phyloP scores from a whole-genome alignment of 2,888 invertebrate genomes.

The Emmelina monodactyla region DNA sequence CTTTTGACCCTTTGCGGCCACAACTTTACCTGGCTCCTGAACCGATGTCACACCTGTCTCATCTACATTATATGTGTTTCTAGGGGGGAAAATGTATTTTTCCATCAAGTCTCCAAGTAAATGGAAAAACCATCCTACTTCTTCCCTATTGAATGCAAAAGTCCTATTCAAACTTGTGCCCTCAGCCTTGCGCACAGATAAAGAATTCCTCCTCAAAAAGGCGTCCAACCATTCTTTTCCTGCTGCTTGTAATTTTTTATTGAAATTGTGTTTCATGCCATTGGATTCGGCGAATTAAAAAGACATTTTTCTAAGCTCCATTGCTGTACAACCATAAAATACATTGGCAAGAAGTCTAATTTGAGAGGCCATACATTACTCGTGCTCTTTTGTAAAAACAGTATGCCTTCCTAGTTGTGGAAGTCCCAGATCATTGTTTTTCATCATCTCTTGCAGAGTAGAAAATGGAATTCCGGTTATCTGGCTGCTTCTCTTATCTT shows the following conservation, averaged over 20 bases:
- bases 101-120: conserved; percentile 8
- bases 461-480: background rate
- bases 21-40: conserved; percentile 5
- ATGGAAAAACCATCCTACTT: conserved; percentile 4
- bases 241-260: conserved; percentile 5
- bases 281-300: conserved; percentile 7
- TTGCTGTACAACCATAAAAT: background rate
- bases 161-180: conserved; percentile 8
- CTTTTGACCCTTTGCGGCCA: conserved; percentile 9
- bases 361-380: background rate
- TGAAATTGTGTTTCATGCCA: conserved; percentile 7
- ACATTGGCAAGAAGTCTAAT: too few species aligned
- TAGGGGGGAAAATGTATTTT: conserved; percentile 9
- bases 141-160: conserved; percentile 8
- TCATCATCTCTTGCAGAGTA: background rate
- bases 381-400: background rate
- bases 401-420: background rate
- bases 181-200: conserved; percentile 8
- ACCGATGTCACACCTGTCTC: conserved; percentile 8
- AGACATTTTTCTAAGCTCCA: conserved; percentile 6
- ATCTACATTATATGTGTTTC: conserved; percentile 11
- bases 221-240: conserved; percentile 8
- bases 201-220: conserved; percentile 8
- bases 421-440: background rate
- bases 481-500: background rate